A percentile compares a stretch with the other conserved stretches of the same genome.
Evolutionary conservation across 1,140 invertebrate genomes (phyloP).

Genomic region (Achatina immaculata): DNA sequence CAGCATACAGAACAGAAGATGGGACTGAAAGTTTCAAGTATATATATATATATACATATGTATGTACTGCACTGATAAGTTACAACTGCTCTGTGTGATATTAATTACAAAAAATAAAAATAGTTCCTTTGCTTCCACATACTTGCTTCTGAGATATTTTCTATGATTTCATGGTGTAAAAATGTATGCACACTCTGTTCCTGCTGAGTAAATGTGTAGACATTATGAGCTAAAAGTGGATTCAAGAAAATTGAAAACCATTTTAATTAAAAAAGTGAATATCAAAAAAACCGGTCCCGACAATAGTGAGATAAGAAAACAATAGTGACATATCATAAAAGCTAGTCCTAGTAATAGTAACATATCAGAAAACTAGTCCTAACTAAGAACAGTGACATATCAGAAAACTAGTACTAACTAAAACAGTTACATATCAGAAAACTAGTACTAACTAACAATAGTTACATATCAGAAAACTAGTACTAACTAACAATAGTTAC

Average conservation of each 20-base stretch:
- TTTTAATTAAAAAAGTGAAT: neutral
- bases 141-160: neutral
- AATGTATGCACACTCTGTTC: neutral
- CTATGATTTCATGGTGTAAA: neutral
- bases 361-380: too few relatives aligned
- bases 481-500: too few relatives aligned
- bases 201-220: too few relatives aligned
- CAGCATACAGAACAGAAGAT: slow-evolving; percentile 1
- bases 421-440: too few relatives aligned
- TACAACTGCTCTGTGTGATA: neutral
- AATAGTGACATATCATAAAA: too few relatives aligned
- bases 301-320: neutral
- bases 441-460: too few relatives aligned
- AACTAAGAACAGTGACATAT: too few relatives aligned
- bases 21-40: neutral
- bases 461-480: too few relatives aligned
- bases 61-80: neutral
- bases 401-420: too few relatives aligned
- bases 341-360: too few relatives aligned
- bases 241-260: neutral
- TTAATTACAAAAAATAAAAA: neutral
- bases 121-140: neutral
- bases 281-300: too few relatives aligned
- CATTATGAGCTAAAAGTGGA: too few relatives aligned
- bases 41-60: neutral